phyloP scores from a whole-genome alignment of 1,140 invertebrate genomes.

The Pogonomyrmex barbatus region DNA sequence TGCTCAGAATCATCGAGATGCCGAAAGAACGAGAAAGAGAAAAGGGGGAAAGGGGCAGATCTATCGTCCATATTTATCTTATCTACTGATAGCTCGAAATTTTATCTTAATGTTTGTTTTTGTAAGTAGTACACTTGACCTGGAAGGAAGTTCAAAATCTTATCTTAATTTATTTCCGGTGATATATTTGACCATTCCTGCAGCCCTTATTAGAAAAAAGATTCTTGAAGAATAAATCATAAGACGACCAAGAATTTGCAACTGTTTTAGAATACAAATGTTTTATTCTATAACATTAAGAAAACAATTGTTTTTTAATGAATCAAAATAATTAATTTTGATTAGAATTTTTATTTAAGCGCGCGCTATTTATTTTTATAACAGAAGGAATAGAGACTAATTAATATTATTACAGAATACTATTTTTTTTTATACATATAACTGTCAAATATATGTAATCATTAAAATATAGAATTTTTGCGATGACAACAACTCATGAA shows the following conservation, averaged over 20 bases:
- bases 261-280: not conserved
- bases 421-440: too few species aligned
- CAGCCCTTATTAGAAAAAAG: not conserved
- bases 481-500: too few species aligned
- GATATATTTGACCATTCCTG: too few species aligned
- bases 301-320: not conserved
- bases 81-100: slow-evolving; percentile 73
- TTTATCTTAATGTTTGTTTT: slow-evolving; percentile 44
- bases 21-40: not conserved
- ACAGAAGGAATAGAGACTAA: too few species aligned
- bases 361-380: too few species aligned
- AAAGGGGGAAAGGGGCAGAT: not conserved
- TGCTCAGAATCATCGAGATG: slow-evolving; percentile 21
- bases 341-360: too few species aligned
- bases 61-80: slow-evolving; percentile 75
- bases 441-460: too few species aligned
- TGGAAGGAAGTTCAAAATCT: not conserved
- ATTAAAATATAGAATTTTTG: too few species aligned
- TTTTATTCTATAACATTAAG: not conserved
- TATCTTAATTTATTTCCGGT: too few species aligned
- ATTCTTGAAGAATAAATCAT: not conserved
- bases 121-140: not conserved
- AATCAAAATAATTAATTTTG: not conserved
- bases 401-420: too few species aligned
- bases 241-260: not conserved